Percentiles rank a stretch among this genome's conserved stretches.
Evolutionary conservation across 2,113 vertebrate genomes (phyloP).

Genomic region (Petrocephalus zakoni): DNA sequence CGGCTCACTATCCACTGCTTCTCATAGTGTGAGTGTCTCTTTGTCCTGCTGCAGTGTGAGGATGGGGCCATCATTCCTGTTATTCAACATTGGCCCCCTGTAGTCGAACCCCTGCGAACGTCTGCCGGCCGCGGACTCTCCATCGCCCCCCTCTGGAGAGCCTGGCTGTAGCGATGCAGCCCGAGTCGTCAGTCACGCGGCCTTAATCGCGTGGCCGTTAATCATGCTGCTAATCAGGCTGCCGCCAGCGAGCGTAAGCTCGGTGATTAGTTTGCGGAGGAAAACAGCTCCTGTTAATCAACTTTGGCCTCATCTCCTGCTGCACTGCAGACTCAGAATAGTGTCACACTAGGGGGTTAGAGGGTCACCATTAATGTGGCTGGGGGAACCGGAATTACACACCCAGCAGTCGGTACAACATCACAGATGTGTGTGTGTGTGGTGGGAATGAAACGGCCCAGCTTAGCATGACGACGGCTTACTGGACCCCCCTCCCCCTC

Average conservation of each 20-base stretch:
- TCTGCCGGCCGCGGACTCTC: background rate
- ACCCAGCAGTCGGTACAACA: background rate
- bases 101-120: background rate
- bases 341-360: background rate
- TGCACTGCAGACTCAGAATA: background rate
- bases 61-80: background rate
- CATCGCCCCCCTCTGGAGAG: background rate
- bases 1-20: slow-evolving; percentile 78
- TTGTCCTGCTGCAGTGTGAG: background rate
- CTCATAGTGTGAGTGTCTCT: slow-evolving; percentile 79
- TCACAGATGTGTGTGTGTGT: background rate
- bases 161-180: background rate
- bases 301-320: background rate
- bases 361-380: background rate
- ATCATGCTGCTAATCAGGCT: background rate
- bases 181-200: background rate
- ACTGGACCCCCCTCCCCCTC: background rate
- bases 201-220: background rate
- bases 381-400: background rate
- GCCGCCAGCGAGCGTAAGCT: background rate
- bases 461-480: background rate
- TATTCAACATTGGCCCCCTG: background rate
- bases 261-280: slow-evolving; percentile 25
- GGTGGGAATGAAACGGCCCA: background rate
- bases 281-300: slow-evolving; percentile 29